Percentiles rank a stretch among this genome's conserved stretches.
These are phyloP conservation scores for Perizoma affinitatum DNA, from an alignment of 2,888 invertebrate genomes.

Conservation along the genomic window DNA sequence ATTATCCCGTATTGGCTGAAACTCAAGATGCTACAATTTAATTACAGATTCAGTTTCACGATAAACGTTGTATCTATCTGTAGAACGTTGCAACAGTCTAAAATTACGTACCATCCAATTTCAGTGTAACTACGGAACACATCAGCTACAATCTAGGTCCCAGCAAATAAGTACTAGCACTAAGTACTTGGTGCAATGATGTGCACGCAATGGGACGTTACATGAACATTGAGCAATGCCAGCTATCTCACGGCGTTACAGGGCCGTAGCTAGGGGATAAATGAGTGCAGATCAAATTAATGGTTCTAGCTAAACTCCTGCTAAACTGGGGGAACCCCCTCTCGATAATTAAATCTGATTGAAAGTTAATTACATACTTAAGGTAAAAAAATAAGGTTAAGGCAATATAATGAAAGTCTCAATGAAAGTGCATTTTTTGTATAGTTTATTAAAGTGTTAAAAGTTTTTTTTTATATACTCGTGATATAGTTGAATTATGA, in stretches of 20 bases:
- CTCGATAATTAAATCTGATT: too few relatives aligned
- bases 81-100: conserved; percentile 13
- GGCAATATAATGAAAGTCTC: too few relatives aligned
- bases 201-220: conserved; percentile 34
- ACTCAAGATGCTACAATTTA: not conserved
- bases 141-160: conserved; percentile 30
- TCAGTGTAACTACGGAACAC: conserved; percentile 15
- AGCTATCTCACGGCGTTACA: conserved; percentile 22
- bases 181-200: conserved; percentile 29
- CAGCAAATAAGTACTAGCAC: not conserved
- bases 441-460: too few relatives aligned
- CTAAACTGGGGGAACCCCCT: too few relatives aligned
- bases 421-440: too few relatives aligned
- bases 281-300: too few relatives aligned
- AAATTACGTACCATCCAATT: conserved; percentile 29
- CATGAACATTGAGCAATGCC: conserved; percentile 25
- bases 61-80: conserved; percentile 1
- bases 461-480: too few relatives aligned
- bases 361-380: too few relatives aligned
- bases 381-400: too few relatives aligned
- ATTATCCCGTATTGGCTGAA: not conserved
- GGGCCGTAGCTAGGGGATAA: not conserved
- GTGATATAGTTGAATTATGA: too few relatives aligned
- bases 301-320: too few relatives aligned
- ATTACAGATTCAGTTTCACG: not conserved